Evolutionary conservation across 2,888 invertebrate species (phyloP).

Genomic region (Andrena minutula): DNA sequence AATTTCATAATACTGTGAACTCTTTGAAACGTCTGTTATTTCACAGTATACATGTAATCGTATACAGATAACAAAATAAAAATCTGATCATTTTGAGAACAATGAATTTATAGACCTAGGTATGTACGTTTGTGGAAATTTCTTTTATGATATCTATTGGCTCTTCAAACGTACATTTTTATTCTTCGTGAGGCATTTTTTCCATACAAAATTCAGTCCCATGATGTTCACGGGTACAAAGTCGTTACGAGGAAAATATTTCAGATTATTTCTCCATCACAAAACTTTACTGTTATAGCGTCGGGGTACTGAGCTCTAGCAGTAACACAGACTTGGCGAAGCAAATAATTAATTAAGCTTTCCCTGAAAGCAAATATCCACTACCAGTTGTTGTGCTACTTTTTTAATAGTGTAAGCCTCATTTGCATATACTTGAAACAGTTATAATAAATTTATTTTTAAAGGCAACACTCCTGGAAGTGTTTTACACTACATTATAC

Average conservation of each 20-base stretch:
- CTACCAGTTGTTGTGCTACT: background rate
- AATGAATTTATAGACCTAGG: too few species aligned
- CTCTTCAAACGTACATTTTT: too few species aligned
- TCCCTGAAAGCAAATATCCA: background rate
- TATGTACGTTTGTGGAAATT: too few species aligned
- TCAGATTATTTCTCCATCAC: background rate
- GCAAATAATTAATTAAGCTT: constrained; percentile 11
- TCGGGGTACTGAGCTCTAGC: background rate
- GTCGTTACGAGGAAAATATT: background rate
- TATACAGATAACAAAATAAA: too few species aligned
- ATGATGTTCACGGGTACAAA: background rate
- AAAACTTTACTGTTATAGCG: background rate
- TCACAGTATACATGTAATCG: too few species aligned
- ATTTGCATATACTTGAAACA: background rate
- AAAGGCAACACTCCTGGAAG: background rate
- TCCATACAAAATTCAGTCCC: background rate
- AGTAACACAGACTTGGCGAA: background rate
- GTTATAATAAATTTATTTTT: background rate
- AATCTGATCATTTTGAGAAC: too few species aligned
- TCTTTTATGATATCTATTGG: too few species aligned
- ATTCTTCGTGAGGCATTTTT: background rate
- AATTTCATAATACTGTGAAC: too few species aligned
- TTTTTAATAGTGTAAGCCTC: background rate
- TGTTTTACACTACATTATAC: background rate
- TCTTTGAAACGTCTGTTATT: too few species aligned